Conservation (phyloP, 2,888 invertebrate species). For the Drosophila aldrichi region DNA sequence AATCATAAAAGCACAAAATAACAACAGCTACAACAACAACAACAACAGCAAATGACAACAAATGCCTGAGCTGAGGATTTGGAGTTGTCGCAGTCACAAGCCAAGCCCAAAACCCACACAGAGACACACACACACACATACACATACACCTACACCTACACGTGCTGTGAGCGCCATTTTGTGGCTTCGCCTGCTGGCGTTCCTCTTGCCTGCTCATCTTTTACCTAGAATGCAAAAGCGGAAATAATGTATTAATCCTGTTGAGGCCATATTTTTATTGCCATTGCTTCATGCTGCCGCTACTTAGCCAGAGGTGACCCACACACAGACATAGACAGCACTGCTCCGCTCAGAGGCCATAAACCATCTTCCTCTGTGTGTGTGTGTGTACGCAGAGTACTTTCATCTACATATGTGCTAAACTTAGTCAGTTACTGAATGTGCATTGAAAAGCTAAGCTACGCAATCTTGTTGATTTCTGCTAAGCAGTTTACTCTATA, state of each 20-base stretch:
- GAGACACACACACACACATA: not conserved
- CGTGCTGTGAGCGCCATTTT: slow-evolving; percentile 27
- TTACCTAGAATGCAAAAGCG: slow-evolving; percentile 57
- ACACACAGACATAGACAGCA: not conserved
- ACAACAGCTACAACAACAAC: slow-evolving; percentile 45
- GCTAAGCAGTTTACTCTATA: no score
- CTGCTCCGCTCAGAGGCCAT: slow-evolving; percentile 23
- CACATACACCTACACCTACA: not conserved
- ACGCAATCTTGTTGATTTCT: no score
- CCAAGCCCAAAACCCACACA: slow-evolving; percentile 13
- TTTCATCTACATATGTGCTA: slow-evolving; percentile 53
- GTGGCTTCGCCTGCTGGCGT: slow-evolving; percentile 20
- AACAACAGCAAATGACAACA: slow-evolving; percentile 53
- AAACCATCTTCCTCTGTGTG: slow-evolving; percentile 52
- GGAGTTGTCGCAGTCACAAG: slow-evolving; percentile 52
- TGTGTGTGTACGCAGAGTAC: slow-evolving; percentile 49
- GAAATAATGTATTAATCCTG: slow-evolving; percentile 85
- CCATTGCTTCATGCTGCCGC: slow-evolving; percentile 62
- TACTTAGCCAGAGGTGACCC: slow-evolving; percentile 11
- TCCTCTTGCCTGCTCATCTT: slow-evolving; percentile 3
- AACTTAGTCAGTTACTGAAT: slow-evolving; percentile 52
- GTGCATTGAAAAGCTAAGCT: not conserved
- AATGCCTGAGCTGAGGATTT: slow-evolving; percentile 58
- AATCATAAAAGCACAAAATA: slow-evolving; percentile 78
- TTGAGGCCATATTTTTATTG: slow-evolving; percentile 85